Percentiles rank a stretch among this genome's conserved stretches.
Evolutionary conservation across 1,140 invertebrate species (phyloP).

Genomic region (Watersipora subatra): DNA sequence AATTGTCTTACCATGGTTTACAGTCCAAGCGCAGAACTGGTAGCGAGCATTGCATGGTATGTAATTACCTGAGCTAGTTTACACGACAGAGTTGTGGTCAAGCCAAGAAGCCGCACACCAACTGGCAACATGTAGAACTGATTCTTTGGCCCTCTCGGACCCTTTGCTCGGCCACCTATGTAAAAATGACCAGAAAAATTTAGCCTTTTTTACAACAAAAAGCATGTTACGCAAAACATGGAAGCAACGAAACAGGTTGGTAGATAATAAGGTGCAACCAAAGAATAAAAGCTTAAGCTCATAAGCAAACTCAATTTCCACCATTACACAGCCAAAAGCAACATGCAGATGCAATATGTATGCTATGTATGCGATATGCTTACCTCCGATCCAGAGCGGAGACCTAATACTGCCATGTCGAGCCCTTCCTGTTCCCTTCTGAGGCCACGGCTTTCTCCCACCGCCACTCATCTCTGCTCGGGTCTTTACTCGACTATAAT

Average conservation of each 20-base stretch:
- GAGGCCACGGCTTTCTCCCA: slow-evolving; percentile 79
- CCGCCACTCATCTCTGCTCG: slow-evolving; percentile 73
- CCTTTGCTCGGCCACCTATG: slow-evolving; percentile 62
- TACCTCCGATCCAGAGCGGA: slow-evolving; percentile 59
- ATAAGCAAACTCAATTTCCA: too few relatives aligned
- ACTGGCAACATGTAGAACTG: slow-evolving; percentile 86
- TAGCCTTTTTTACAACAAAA: too few relatives aligned
- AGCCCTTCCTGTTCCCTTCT: slow-evolving; percentile 78
- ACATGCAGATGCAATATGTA: too few relatives aligned
- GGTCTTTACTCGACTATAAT: slow-evolving; percentile 49
- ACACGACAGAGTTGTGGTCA: slow-evolving; percentile 66
- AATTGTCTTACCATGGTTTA: too few relatives aligned
- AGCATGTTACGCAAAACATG: too few relatives aligned
- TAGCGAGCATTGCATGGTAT: too few relatives aligned
- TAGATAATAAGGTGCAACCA: too few relatives aligned
- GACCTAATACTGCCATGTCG: slow-evolving; percentile 80
- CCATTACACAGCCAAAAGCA: too few relatives aligned
- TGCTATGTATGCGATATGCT: too few relatives aligned
- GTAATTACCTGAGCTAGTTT: slow-evolving; percentile 58
- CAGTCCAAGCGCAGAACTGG: too few relatives aligned
- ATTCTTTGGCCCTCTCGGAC: slow-evolving; percentile 70
- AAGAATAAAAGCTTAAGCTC: too few relatives aligned
- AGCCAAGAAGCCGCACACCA: slow-evolving; percentile 56
- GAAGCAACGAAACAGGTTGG: too few relatives aligned
- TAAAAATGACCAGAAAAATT: not conserved